phyloP scores from a whole-genome alignment of 2,797 vertebrate species.

The Amphiprion clarkii region DNA sequence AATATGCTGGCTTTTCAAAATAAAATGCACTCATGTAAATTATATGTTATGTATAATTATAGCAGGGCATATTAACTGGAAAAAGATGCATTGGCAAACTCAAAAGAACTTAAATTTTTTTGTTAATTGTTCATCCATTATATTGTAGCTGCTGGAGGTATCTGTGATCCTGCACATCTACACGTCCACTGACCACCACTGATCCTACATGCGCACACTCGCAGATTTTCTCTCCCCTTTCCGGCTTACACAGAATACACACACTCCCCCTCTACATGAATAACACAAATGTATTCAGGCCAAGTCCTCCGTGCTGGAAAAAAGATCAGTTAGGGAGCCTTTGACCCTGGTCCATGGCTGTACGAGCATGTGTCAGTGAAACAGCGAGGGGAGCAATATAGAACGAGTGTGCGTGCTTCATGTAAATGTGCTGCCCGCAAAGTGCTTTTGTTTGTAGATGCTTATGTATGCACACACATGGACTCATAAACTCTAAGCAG shows the following conservation, averaged over 20 bases:
- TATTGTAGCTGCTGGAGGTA: not conserved
- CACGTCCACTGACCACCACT: slow-evolving; percentile 1
- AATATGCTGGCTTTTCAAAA: too few species aligned
- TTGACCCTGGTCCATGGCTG: slow-evolving; percentile 80
- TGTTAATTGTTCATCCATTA: slow-evolving; percentile 15
- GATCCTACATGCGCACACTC: slow-evolving; percentile 3
- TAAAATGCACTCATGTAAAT: too few species aligned
- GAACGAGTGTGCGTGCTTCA: slow-evolving; percentile 30
- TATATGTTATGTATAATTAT: too few species aligned
- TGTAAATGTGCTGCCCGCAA: slow-evolving; percentile 37
- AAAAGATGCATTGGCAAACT: too few species aligned
- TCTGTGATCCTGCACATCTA: not conserved
- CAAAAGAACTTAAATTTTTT: too few species aligned
- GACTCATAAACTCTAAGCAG: slow-evolving; percentile 60
- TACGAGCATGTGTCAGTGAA: slow-evolving; percentile 71
- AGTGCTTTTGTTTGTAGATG: slow-evolving; percentile 60
- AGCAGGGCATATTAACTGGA: too few species aligned
- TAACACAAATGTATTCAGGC: slow-evolving; percentile 80
- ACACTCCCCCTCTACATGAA: slow-evolving; percentile 68
- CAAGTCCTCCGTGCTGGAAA: slow-evolving; percentile 81
- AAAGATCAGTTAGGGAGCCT: slow-evolving; percentile 83
- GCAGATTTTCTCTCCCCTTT: slow-evolving; percentile 43
- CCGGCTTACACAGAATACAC: slow-evolving; percentile 58
- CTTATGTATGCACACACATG: slow-evolving; percentile 67
- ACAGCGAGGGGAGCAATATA: slow-evolving; percentile 56